These are phyloP conservation scores for Channa argus DNA, from an alignment of 2,113 vertebrate species.

Conservation along the genomic window DNA sequence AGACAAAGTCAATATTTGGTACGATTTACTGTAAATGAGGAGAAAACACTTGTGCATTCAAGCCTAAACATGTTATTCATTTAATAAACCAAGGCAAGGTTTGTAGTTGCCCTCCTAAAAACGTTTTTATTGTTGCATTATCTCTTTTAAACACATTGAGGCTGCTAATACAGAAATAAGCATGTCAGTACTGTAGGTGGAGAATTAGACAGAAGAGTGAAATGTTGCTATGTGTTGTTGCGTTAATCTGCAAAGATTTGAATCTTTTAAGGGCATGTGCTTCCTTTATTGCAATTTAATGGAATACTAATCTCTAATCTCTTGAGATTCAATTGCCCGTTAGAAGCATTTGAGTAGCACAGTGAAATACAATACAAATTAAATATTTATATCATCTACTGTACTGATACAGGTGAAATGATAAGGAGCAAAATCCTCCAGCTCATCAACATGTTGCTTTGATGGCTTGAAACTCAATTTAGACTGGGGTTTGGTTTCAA, in stretches of 20 bases:
- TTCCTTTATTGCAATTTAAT: not conserved
- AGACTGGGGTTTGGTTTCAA: too few relatives aligned
- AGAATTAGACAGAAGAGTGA: not conserved
- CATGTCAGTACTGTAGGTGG: not conserved
- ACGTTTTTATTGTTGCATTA: not conserved
- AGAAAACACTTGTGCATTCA: constrained; percentile 8
- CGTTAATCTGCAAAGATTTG: too few relatives aligned
- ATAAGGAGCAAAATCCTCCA: not conserved
- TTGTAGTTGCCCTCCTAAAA: not conserved
- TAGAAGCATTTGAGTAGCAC: not conserved
- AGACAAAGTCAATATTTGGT: constrained; percentile 30
- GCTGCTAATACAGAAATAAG: not conserved
- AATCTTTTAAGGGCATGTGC: constrained; percentile 3
- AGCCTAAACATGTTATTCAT: not conserved
- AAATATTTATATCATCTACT: too few relatives aligned
- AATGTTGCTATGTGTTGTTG: not conserved
- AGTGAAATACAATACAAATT: not conserved
- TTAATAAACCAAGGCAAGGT: constrained; percentile 4
- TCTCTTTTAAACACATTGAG: not conserved
- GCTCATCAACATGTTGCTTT: not conserved
- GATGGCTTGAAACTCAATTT: not conserved
- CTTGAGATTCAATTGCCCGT: too few relatives aligned
- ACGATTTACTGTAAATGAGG: constrained; percentile 1
- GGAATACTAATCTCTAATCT: not conserved
- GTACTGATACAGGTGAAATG: too few relatives aligned